Base-by-base conservation (phyloP, 2,797 vertebrate genomes). In the Macropodus opercularis region DNA sequence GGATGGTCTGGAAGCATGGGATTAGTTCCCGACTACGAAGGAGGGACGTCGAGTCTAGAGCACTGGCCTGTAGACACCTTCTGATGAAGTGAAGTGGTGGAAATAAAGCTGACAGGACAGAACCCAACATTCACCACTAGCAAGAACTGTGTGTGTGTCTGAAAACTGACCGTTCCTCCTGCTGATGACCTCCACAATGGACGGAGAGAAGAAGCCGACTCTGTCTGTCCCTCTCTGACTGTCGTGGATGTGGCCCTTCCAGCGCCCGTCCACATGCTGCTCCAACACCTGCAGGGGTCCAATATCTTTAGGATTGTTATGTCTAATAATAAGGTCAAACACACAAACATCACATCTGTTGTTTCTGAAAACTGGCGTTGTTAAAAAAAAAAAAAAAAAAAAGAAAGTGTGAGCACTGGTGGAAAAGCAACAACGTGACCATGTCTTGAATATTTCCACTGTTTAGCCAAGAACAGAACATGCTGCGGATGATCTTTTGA, bases 231-330 rank as follows among this genome's bases (percentile, higher is more conserved):
- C 95, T 27, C 92, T 91, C 87, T 96, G 96, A 69, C 79, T 75
- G 15, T 99, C 96, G 0, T 99, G 97, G 83, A 99, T 99, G 75
- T 98, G 96, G 1, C 96, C 97, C 83, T 98, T 99, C 97, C 97
- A 99, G 19, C 96, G 95, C 15, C 96, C 96, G 0, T 98, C 97
- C 0, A 92, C 53, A 21, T 99, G 97, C 85, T 99, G 97, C 87
- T 98, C 97, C 66, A 98, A 77, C 40, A 99, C 97, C 96, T 99
- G 87, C 5, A 23, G 43, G 32, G 19, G 32, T 8, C 1, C 2
- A 24, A 1, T 27, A n/a, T n/a, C n/a, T n/a, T n/a, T n/a, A n/a
- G n/a, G n/a, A n/a, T n/a, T n/a, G n/a, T n/a, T n/a, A n/a, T n/a
- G n/a, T n/a, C n/a, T n/a, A n/a, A n/a, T n/a, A n/a, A n/a, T n/a